These are phyloP conservation scores for Rotaria macrura DNA, from an alignment of 2,888 invertebrate species.

Conservation along the genomic window DNA sequence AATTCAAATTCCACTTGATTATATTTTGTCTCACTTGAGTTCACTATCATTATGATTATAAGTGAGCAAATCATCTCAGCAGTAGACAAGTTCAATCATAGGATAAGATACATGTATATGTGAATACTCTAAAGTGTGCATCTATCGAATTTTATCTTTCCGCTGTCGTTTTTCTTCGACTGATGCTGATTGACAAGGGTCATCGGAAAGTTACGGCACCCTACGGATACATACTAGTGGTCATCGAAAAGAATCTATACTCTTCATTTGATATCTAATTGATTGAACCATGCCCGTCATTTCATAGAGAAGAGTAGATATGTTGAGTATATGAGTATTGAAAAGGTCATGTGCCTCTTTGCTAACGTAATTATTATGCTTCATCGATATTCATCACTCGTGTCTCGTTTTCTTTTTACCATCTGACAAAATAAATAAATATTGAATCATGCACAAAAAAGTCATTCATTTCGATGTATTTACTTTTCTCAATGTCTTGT, in stretches of 20 bases:
- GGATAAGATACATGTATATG: not conserved
- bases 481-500: not conserved
- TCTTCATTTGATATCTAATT: constrained; percentile 12
- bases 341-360: not conserved
- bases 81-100: not conserved
- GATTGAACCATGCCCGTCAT: not conserved
- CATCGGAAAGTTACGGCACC: not conserved
- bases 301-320: not conserved
- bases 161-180: not conserved
- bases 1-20: not conserved
- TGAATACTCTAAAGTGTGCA: not conserved
- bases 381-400: not conserved
- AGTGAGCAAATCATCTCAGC: not conserved
- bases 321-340: not conserved
- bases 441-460: not conserved
- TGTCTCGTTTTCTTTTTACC: not conserved
- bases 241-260: not conserved
- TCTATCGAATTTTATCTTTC: not conserved
- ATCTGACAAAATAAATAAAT: constrained; percentile 11
- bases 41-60: not conserved
- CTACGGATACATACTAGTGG: not conserved
- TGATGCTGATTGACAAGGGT: not conserved
- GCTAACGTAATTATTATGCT: constrained; percentile 1
- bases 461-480: not conserved
- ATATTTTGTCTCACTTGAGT: not conserved